A percentile compares a stretch with the other conserved stretches of the same genome.
Evolutionary conservation across 2,113 vertebrate species (phyloP).

Genomic region (Cariama cristata): DNA sequence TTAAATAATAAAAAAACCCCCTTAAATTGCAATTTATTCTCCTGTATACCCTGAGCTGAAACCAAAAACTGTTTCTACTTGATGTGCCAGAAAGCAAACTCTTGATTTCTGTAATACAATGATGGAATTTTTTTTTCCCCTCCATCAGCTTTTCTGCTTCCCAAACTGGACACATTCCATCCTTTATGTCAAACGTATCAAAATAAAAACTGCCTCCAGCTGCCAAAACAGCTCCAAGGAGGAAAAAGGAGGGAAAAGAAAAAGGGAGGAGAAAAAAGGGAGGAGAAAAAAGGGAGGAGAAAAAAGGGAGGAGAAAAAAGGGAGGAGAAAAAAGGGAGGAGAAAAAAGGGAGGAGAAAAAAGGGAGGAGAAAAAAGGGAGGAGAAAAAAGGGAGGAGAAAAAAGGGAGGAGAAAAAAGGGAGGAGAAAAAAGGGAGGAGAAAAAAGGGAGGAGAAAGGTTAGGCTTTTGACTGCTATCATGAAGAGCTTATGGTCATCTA

Average conservation of each 20-base stretch:
- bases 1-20: not conserved
- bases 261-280: not conserved
- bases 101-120: not conserved
- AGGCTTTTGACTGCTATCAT: not conserved
- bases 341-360: rapidly evolving
- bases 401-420: not conserved
- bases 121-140: not conserved
- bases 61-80: not conserved
- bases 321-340: too few relatives aligned
- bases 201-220: slow-evolving; percentile 61
- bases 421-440: too few relatives aligned
- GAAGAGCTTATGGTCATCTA: not conserved
- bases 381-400: too few relatives aligned
- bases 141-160: not conserved
- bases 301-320: too few relatives aligned
- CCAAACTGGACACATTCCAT: slow-evolving; percentile 25
- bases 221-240: slow-evolving; percentile 56
- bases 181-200: slow-evolving; percentile 50
- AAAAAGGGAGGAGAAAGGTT: not conserved
- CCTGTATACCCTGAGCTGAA: not conserved
- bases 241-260: not conserved
- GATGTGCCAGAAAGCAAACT: not conserved
- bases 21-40: slow-evolving; percentile 1
- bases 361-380: not conserved
- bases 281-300: too few relatives aligned